A percentile compares a stretch with the other conserved stretches of the same genome.
Conservation (phyloP, 2,797 vertebrate species). For the Cheirogaleus major region DNA sequence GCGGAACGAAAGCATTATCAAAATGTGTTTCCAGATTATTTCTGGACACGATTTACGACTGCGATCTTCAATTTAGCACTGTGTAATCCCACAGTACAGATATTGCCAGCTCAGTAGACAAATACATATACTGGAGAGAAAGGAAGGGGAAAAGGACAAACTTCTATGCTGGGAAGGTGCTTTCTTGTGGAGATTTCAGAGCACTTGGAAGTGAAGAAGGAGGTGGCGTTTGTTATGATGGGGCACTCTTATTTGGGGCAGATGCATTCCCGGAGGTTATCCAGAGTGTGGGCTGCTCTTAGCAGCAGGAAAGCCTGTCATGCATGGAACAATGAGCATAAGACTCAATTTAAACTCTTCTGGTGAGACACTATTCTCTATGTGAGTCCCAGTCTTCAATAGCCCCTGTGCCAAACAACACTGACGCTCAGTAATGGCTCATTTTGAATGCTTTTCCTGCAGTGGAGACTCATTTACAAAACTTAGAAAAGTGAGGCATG, state of each 20-base stretch:
- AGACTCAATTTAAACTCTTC: neutral
- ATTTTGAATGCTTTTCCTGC: neutral
- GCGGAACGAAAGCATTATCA: neutral
- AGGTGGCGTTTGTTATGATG: neutral
- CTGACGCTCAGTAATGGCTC: neutral
- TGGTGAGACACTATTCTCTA: neutral
- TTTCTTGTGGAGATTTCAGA: conserved; percentile 12
- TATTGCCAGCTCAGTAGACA: neutral
- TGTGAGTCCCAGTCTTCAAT: neutral
- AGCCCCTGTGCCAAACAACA: neutral
- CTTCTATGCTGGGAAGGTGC: neutral
- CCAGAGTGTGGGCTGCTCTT: neutral
- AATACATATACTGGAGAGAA: neutral
- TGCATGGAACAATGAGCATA: neutral
- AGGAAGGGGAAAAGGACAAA: neutral
- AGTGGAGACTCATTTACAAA: neutral
- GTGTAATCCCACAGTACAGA: neutral
- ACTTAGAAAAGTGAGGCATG: neutral
- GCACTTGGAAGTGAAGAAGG: neutral
- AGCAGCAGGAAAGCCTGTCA: neutral
- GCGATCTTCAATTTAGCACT: neutral
- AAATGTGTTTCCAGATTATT: conserved; percentile 22
- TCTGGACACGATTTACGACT: neutral
- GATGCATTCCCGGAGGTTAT: neutral
- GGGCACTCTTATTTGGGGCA: neutral